Evolutionary conservation across 2,888 invertebrate species (phyloP).

Genomic region (Tanypteryx hageni): DNA sequence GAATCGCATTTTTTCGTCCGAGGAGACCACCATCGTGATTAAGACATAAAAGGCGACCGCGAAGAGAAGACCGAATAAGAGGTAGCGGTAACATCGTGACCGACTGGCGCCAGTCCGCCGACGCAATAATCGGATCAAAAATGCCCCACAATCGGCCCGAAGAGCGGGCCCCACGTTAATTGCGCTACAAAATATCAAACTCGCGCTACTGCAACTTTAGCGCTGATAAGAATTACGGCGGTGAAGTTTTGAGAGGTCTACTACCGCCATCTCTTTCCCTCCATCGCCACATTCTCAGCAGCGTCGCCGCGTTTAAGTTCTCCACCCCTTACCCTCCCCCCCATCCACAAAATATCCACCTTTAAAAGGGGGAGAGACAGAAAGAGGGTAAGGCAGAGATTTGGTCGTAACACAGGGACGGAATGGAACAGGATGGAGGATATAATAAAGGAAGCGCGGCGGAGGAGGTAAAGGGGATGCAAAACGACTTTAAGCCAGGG

Average conservation of each 20-base stretch:
- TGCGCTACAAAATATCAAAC: slow-evolving; percentile 5
- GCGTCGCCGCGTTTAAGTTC: no score
- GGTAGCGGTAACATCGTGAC: background rate
- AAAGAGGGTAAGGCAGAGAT: no score
- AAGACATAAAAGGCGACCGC: background rate
- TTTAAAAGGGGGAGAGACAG: no score
- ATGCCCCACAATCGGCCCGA: background rate
- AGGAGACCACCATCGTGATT: background rate
- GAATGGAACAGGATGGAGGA: background rate
- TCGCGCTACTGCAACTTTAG: slow-evolving; percentile 8
- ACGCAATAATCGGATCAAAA: background rate
- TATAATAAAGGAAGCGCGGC: slow-evolving; percentile 31
- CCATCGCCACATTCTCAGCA: background rate
- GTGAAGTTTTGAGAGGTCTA: background rate
- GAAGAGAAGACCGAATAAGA: background rate
- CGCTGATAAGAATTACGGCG: slow-evolving; percentile 3
- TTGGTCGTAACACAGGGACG: background rate
- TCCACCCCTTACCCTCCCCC: no score
- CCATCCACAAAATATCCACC: no score
- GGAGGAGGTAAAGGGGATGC: background rate
- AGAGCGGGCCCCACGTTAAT: background rate
- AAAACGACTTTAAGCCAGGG: slow-evolving; percentile 65
- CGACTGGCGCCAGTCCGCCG: background rate
- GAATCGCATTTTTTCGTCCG: background rate
- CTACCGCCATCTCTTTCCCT: background rate